These are phyloP conservation scores for Paratrypauchen microcephalus DNA, from an alignment of 2,797 vertebrate species.

Conservation along the genomic window DNA sequence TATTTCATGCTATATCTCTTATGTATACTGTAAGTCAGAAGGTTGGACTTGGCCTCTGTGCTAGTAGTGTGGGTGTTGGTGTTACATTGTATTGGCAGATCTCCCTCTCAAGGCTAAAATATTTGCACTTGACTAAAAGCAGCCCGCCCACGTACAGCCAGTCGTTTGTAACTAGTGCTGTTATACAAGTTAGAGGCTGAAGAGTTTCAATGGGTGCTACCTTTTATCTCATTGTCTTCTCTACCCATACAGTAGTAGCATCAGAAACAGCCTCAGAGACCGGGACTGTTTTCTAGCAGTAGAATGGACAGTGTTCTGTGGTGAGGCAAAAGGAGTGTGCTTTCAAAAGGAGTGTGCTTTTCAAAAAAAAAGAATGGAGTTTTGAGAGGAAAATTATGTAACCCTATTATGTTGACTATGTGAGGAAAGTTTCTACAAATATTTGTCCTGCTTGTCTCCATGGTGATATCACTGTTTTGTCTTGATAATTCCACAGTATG, in stretches of 20 bases:
- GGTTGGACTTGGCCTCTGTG: conserved; percentile 37
- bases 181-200: conserved; percentile 73
- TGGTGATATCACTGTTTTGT: no score
- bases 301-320: no score
- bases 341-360: no score
- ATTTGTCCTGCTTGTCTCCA: no score
- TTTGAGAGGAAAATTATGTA: no score
- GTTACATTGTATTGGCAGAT: conserved; percentile 68
- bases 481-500: no score
- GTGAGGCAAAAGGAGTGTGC: no score
- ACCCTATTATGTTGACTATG: no score
- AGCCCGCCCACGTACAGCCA: conserved; percentile 68
- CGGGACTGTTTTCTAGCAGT: not conserved
- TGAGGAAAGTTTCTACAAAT: no score
- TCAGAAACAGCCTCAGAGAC: conserved; percentile 50
- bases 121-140: conserved; percentile 81
- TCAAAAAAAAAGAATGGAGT: no score
- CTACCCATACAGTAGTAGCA: conserved; percentile 29
- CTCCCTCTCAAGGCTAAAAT: conserved; percentile 80
- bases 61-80: conserved; percentile 67
- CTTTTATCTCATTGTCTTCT: conserved; percentile 28
- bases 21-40: conserved; percentile 18
- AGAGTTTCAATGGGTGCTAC: conserved; percentile 41
- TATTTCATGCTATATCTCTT: conserved; percentile 16
- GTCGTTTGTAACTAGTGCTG: conserved; percentile 67